Conservation (phyloP, 2,888 invertebrate genomes). For the Parnassius orleans region DNA sequence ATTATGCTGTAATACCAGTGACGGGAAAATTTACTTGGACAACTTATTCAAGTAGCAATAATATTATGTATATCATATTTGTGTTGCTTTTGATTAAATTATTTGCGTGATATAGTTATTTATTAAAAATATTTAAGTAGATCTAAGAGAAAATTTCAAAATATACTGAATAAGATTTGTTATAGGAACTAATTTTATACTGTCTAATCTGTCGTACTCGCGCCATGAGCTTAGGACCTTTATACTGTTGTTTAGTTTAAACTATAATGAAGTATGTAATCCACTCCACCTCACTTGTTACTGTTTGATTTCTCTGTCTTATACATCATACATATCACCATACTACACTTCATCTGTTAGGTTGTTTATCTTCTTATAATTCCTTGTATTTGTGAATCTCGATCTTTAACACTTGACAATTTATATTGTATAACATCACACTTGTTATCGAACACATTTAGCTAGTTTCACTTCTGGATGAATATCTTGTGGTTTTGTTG, state of each 20-base stretch:
- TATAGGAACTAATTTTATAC: constrained; percentile 61
- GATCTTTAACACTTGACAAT: not conserved
- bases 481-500: constrained; percentile 17
- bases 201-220: constrained; percentile 50
- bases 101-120: constrained; percentile 52
- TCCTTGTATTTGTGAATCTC: not conserved
- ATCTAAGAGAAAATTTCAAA: constrained; percentile 38
- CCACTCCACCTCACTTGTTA: constrained; percentile 7
- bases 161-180: constrained; percentile 51
- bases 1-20: too few relatives aligned
- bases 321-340: constrained; percentile 43
- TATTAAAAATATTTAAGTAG: constrained; percentile 42
- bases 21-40: too few relatives aligned
- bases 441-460: not conserved
- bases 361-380: not conserved
- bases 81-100: constrained; percentile 54
- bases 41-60: constrained; percentile 2
- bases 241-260: constrained; percentile 35
- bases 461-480: not conserved
- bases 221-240: constrained; percentile 47
- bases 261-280: not conserved
- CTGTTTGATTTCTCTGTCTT: constrained; percentile 27
- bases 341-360: not conserved
- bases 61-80: constrained; percentile 28
- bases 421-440: not conserved